Base-by-base conservation (phyloP, 2,888 invertebrate genomes). In the Philereme transversata region DNA sequence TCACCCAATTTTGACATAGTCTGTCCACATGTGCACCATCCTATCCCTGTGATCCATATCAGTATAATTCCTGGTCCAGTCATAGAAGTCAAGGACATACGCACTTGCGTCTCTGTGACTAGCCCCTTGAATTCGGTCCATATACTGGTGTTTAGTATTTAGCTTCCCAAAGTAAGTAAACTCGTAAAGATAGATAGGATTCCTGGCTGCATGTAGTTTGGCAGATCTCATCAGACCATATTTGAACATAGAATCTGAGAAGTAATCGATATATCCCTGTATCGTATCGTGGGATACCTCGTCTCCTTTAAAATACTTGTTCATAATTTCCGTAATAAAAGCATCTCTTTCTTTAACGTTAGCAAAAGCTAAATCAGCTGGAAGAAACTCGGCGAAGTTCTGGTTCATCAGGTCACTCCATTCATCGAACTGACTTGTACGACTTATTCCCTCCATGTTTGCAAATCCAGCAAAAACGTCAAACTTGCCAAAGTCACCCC, bases 401-500 rank as follows among this genome's bases (percentile, higher is more conserved):
- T 84, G 73, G 62, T 87, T 87, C 90, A 92, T 91, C n/a, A 71
- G 57, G n/a, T 83, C 78, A 54, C 75, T 81, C 91, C 91, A 92
- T 22, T 74, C 68, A 4, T 78, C 74, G 44, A 90, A 88, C 59
- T 84, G 82, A 5, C 82, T 75, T 3, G 83, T 74, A 43, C 91
- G 73, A 66, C 90, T 90, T 9, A 91, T 75, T 5, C 92, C 91
- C 79, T 92, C 92, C 89, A 90, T 90, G 41, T 88, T 87, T 4
- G 88, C 67, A 51, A 84, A 90, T 4, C 91, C 92, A 35, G 82
- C 83, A 41, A 91, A 47, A 38, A 90, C 73, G 11, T 88, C 70
- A 7, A 88, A 73, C 62, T 85, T 77, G 11, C 79, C 77, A 38
- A 80, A 78, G 36, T 77, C 73, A 3, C 85, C 84, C 67, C 70